Base-by-base conservation (phyloP, 2,113 vertebrate genomes). In the Willisornis vidua region DNA sequence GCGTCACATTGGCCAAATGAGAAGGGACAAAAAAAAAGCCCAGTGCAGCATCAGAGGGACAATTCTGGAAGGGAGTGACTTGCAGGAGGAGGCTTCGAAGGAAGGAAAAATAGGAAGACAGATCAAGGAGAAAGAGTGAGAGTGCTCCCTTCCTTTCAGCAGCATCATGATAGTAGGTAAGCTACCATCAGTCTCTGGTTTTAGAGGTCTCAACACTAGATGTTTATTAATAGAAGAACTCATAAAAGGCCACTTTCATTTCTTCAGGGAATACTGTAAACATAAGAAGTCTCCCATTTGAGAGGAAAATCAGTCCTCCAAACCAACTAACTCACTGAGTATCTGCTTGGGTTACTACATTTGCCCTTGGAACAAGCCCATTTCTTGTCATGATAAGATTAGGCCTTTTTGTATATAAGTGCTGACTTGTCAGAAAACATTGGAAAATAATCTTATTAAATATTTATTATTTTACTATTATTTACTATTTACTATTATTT, bases 11-110 rank as follows among this genome's bases (percentile, higher is more conserved):
- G 17, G 8, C 12, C 39, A 43, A 43, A 46, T n/a, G 29, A 65
- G 41, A 49, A 48, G 17, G 1, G 2, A 1, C 1, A 12, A 3
- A 33, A 3, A 9, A 39, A 46, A 49, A 29, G 3, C 10, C 9
- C 66, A 51, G 1, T 33, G 39, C 8, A 77, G 13, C 35, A 49
- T 54, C 16, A 70, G 19, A 87, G n/a, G 20, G 55, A 35, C 22
- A 41, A 7, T 62, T 20, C 45, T 12, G 2, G 49, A 73, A 73
- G 5, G 6, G 10, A 28, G 43, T 9, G 18, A 37, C 17, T 63
- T 58, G 33, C 17, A 35, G 67, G 11, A 54, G 19, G 9, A 25
- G 14, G 10, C 2, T 23, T 55, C 35, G 37, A 59, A 70, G 22
- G 35, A 78, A 59, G 7, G 4, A 59, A 62, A 61, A 72, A 3